Conservation (phyloP, 2,888 invertebrate species). For the Sphaerophoria taeniata region DNA sequence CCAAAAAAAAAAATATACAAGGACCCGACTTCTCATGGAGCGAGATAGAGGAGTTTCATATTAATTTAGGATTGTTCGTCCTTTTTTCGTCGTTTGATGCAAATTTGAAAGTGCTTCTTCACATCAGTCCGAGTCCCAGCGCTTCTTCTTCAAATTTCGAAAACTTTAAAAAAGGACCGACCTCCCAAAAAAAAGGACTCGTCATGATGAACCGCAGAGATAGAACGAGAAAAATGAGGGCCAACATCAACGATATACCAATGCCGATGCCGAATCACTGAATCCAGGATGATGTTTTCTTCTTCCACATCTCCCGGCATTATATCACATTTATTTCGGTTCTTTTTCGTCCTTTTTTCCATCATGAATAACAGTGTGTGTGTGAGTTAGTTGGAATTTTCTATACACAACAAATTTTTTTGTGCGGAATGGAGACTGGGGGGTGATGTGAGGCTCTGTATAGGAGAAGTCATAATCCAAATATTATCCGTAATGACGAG, state of each 20-base stretch:
- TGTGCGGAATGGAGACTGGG: neutral
- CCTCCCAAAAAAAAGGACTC: conserved; percentile 30
- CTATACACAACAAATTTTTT: conserved; percentile 22
- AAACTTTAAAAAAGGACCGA: neutral
- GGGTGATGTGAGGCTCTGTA: neutral
- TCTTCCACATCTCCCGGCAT: conserved; percentile 59
- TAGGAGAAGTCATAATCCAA: conserved; percentile 68
- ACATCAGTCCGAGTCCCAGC: neutral
- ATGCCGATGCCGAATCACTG: conserved; percentile 55
- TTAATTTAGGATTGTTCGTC: conserved; percentile 71
- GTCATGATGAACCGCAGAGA: conserved; percentile 48
- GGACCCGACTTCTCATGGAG: neutral
- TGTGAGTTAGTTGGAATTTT: neutral
- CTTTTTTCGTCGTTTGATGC: conserved; percentile 67
- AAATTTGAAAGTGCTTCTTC: conserved; percentile 64
- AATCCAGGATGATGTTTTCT: conserved; percentile 59
- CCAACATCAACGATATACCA: conserved; percentile 53
- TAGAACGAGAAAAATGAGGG: conserved; percentile 46
- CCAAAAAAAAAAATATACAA: conserved; percentile 40
- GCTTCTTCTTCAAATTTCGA: neutral
- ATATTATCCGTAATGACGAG: conserved; percentile 71
- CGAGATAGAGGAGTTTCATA: conserved; percentile 60
- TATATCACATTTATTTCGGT: conserved; percentile 60
- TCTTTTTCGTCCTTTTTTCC: conserved; percentile 29
- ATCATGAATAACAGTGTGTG: conserved; percentile 7